phyloP scores from a whole-genome alignment of 1,140 invertebrate species.

The Thrips palmi region DNA sequence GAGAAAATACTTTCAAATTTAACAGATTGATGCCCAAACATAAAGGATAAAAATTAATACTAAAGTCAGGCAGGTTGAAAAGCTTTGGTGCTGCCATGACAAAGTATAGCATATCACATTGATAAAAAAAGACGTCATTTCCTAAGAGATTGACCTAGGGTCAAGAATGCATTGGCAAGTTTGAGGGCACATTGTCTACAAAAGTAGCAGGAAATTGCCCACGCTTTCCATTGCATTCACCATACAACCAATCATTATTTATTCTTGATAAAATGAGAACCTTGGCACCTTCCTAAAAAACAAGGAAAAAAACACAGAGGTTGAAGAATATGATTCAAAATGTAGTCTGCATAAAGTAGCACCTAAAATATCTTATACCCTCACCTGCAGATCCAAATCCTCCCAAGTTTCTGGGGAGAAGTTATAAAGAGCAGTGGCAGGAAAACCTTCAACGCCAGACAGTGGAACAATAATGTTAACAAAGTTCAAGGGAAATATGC shows the following conservation, averaged over 20 bases:
- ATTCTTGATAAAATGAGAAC: conserved; percentile 50
- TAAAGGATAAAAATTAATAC: no score
- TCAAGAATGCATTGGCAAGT: no score
- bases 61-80: no score
- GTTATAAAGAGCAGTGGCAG: conserved; percentile 35
- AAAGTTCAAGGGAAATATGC: conserved; percentile 66
- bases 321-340: neutral
- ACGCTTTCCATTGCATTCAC: conserved; percentile 39
- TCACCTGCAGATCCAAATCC: conserved; percentile 37
- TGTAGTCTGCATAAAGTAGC: neutral
- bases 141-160: no score
- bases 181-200: conserved; percentile 26
- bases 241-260: conserved; percentile 65
- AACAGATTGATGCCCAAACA: no score
- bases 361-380: conserved; percentile 4
- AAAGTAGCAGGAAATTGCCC: conserved; percentile 72
- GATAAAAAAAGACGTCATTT: no score
- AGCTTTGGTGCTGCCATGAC: no score
- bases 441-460: conserved; percentile 20
- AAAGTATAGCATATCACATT: no score
- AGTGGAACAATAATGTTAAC: conserved; percentile 56
- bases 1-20: no score
- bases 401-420: conserved; percentile 38
- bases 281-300: conserved; percentile 40
- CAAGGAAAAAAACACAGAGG: conserved; percentile 18